Evolutionary conservation across 1,140 invertebrate genomes (phyloP), one percentile per base, ranked within the genome.

Genomic region (Brachionus plicatilis): DNA sequence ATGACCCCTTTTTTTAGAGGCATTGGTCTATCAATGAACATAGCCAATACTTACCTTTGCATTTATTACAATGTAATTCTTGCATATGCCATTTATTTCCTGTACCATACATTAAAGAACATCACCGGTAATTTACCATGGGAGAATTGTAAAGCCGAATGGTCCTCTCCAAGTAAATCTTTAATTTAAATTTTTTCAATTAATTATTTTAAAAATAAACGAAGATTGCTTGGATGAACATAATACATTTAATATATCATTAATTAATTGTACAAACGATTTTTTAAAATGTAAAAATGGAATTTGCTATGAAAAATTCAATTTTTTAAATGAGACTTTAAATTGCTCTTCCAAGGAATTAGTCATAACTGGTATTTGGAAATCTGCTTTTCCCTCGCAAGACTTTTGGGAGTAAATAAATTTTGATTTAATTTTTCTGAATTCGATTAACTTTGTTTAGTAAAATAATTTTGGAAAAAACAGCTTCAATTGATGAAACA

Each of bases 21-120:
- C n/a, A 75, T 86, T 4, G 85, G 85, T 5, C 37, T 85, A 20
- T 65, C 83, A n/a, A 85, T 85, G 84, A 43, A 50, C 41, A 29
- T 86, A 33, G 53, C 83, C 7, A 85, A 68, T 43, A 33, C 41
- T 37, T 50, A 85, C 43, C 17, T 86, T 14, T 47, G 37, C 27
- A 66, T 85, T 14, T 86, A 98, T 89, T 97, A 97, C 89, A 96
- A 95, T 89, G 94, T 97, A 68, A 96, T 98, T 88, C 94, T 97
- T 87, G 94, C 95, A 8, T 97, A 96, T 92, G 93, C 94, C n/a
- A 92, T 97, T 85, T 96, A 95, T 89, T 97, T 97, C 88, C 97
- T 87, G 94, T 95, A 86, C 93, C 94, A 60, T 95, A 95, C 17
- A 95, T 96, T 88, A 93, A 92, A 87, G 91, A 87, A 86, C n/a